Evolutionary conservation across 2,888 invertebrate genomes (phyloP).

Genomic region (Drosophila kuntzei): DNA sequence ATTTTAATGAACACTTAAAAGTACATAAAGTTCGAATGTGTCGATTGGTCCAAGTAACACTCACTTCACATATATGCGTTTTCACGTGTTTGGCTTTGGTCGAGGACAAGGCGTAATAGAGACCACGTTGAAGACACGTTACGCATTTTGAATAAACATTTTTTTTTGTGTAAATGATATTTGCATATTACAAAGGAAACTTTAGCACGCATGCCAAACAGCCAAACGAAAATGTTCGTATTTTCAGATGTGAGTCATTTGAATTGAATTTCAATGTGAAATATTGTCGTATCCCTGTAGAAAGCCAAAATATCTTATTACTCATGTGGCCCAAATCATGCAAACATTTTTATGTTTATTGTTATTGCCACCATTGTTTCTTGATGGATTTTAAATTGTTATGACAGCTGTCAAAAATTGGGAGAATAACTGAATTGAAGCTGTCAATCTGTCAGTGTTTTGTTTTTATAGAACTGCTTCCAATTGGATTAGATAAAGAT

Average conservation of each 20-base stretch:
- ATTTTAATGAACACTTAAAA: slow-evolving; percentile 33
- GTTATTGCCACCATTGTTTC: slow-evolving; percentile 35
- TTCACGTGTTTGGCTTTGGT: slow-evolving; percentile 37
- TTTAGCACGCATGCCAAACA: slow-evolving; percentile 38
- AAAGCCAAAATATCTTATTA: slow-evolving; percentile 43
- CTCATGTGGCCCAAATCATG: slow-evolving; percentile 60
- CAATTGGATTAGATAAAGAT: not conserved
- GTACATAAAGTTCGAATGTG: slow-evolving; percentile 31
- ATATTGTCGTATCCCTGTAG: slow-evolving; percentile 21
- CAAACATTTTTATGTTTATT: slow-evolving; percentile 40
- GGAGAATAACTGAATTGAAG: slow-evolving; percentile 6
- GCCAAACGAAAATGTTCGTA: slow-evolving; percentile 50
- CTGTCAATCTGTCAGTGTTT: slow-evolving; percentile 23
- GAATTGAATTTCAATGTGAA: slow-evolving; percentile 28
- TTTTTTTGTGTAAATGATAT: slow-evolving; percentile 28
- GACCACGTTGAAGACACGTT: slow-evolving; percentile 41
- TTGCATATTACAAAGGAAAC: slow-evolving; percentile 52
- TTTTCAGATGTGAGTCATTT: slow-evolving; percentile 40
- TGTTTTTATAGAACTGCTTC: slow-evolving; percentile 9
- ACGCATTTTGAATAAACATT: slow-evolving; percentile 30
- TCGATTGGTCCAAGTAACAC: slow-evolving; percentile 13
- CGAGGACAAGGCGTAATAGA: slow-evolving; percentile 34
- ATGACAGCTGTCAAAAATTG: slow-evolving; percentile 41
- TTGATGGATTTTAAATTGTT: slow-evolving; percentile 63
- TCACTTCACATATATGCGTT: slow-evolving; percentile 5